Evolutionary conservation across 2,797 vertebrate species (phyloP).

Genomic region (Staurois parvus): DNA sequence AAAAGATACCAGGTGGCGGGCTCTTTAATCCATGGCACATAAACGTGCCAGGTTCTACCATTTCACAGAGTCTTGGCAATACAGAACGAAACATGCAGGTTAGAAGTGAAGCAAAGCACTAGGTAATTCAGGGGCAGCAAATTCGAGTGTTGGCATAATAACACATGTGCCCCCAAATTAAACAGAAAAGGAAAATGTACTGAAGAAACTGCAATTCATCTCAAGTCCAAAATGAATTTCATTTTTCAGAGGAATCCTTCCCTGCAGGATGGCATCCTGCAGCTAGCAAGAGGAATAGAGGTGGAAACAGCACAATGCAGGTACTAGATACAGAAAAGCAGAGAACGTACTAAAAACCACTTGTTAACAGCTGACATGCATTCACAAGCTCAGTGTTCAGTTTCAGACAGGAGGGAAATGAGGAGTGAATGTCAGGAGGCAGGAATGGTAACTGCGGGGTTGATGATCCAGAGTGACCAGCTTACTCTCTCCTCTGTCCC

Average conservation of each 20-base stretch:
- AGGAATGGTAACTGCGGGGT: slow-evolving; percentile 81
- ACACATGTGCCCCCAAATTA: slow-evolving; percentile 66
- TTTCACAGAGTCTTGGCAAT: slow-evolving; percentile 73
- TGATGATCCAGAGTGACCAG: slow-evolving; percentile 75
- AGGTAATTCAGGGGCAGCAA: slow-evolving; percentile 69
- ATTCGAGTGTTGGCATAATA: slow-evolving; percentile 63
- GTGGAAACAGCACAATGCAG: slow-evolving; percentile 80
- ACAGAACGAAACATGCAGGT: slow-evolving; percentile 78
- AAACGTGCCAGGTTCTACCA: slow-evolving; percentile 54
- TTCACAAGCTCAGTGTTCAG: slow-evolving; percentile 85
- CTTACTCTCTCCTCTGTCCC: slow-evolving; percentile 69
- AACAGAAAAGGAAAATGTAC: slow-evolving; percentile 64
- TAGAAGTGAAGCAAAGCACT: slow-evolving; percentile 70
- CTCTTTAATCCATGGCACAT: slow-evolving; percentile 33
- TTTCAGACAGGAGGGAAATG: slow-evolving; percentile 74
- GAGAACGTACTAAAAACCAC: slow-evolving; percentile 87
- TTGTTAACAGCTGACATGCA: slow-evolving; percentile 91
- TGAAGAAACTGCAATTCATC: slow-evolving; percentile 64
- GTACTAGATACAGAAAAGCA: slow-evolving; percentile 86
- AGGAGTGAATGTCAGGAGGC: slow-evolving; percentile 77
- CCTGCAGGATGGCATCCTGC: slow-evolving; percentile 46
- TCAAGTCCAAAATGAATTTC: slow-evolving; percentile 68
- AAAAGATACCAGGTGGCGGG: slow-evolving; percentile 35
- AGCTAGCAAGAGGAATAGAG: slow-evolving; percentile 64
- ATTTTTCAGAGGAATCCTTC: slow-evolving; percentile 61